These are phyloP conservation scores for Panthera leo DNA, from an alignment of 2,113 vertebrate genomes.

Conservation along the genomic window DNA sequence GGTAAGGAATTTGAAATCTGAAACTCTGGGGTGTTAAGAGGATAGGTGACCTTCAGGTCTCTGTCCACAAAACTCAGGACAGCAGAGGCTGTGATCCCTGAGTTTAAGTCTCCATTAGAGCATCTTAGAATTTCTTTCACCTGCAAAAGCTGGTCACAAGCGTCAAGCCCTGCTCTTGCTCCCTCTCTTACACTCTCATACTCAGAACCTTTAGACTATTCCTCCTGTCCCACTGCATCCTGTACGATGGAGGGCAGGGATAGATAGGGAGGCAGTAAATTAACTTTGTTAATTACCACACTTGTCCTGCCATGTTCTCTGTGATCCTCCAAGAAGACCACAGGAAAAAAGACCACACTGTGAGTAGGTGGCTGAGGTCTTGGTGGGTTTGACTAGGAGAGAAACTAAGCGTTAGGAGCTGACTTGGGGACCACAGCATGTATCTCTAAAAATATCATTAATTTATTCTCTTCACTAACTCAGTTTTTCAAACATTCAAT, in stretches of 20 bases:
- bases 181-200: accelerated
- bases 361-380: neutral
- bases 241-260: neutral
- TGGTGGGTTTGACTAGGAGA: neutral
- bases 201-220: neutral
- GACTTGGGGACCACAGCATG: neutral
- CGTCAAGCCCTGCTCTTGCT: neutral
- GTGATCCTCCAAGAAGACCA: neutral
- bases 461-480: neutral
- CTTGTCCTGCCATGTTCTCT: neutral
- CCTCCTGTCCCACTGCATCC: neutral
- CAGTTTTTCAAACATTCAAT: neutral
- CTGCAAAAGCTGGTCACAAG: neutral
- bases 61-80: neutral
- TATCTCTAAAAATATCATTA: neutral
- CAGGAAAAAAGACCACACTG: neutral
- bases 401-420: neutral
- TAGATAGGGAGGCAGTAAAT: too few relatives aligned
- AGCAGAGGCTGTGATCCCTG: neutral
- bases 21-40: neutral
- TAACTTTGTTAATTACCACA: too few relatives aligned
- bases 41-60: neutral
- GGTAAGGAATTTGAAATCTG: neutral
- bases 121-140: neutral
- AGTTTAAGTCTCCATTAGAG: neutral